Evolutionary conservation across 1,140 invertebrate genomes (phyloP), one percentile per base, ranked within the genome.

Genomic region (Popillia japonica): DNA sequence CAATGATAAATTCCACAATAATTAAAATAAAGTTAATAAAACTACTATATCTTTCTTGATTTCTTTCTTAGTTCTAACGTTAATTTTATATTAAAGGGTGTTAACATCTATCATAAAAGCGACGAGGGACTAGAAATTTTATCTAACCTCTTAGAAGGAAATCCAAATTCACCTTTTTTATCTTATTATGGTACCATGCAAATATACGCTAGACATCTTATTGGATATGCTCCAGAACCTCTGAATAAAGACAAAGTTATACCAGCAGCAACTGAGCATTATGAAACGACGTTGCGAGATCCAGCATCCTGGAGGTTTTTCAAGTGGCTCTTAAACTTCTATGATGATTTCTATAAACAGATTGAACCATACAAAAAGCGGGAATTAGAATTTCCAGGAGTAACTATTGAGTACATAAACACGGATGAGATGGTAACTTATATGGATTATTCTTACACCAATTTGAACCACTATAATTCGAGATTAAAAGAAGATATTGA

Each of bases 381-480:
- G 10, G 90, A 94, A 77, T 85, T 93, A 0, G 78, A 76, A 79
- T 92, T 90, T 84, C 89, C 90, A 3, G 86, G 83, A 89, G 88
- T 94, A n/a, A 90, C 90, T 80, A 89, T 95, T 77, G 89, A 91
- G 77, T 89, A 89, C 41, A 88, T 94, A 4, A 82, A 86, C 14
- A 88, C 92, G 2, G 91, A 92, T 84, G 89, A 91, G 73, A 84
- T 95, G 9, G 87, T 90, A 17, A 94, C 93, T 20, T 94, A 90
- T 85, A 93, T 94, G 86, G 92, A 94, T 72, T 87, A 92, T 41
- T 91, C 90, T 80, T 90, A 93, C 82, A 81, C 92, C 22, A 90
- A 93, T 79, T 89, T 93, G 34, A 91, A 89, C 82, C 92, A 93
- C 80, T 90, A 90, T n/a, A n/a, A n/a, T 76, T 79, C 93, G 78